phyloP scores from a whole-genome alignment of 2,888 invertebrate species.

The Sturmia bella region DNA sequence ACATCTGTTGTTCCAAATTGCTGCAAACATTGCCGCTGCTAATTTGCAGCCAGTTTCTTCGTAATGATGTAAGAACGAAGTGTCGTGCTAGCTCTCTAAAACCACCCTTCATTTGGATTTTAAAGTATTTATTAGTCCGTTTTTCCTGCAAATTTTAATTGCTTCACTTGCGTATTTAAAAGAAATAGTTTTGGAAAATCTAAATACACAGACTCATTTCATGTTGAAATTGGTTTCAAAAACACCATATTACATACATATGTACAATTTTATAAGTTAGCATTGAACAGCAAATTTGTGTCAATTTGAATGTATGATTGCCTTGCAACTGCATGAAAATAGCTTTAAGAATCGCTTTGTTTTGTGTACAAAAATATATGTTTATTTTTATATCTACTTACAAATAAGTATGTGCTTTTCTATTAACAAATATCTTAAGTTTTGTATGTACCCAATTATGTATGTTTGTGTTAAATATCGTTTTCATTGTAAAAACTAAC shows the following conservation, averaged over 20 bases:
- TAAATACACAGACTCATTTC: no score
- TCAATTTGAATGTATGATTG: slow-evolving; percentile 27
- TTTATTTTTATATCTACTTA: neutral
- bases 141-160: no score
- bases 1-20: no score
- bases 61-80: no score
- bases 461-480: slow-evolving; percentile 4
- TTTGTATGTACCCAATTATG: slow-evolving; percentile 2
- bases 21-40: no score
- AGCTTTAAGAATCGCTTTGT: neutral
- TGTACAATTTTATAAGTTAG: neutral
- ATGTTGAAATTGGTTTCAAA: neutral
- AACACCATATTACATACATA: neutral
- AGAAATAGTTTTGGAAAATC: no score
- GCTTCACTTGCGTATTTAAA: no score
- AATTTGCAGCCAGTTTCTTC: no score
- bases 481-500: slow-evolving; percentile 22
- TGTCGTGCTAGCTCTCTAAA: no score
- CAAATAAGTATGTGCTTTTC: neutral
- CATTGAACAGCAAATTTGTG: slow-evolving; percentile 7
- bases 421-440: neutral
- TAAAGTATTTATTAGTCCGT: no score
- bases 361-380: neutral
- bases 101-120: neutral
- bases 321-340: neutral